Conservation (phyloP, 2,797 vertebrate species). For the Neostethus bicornis region DNA sequence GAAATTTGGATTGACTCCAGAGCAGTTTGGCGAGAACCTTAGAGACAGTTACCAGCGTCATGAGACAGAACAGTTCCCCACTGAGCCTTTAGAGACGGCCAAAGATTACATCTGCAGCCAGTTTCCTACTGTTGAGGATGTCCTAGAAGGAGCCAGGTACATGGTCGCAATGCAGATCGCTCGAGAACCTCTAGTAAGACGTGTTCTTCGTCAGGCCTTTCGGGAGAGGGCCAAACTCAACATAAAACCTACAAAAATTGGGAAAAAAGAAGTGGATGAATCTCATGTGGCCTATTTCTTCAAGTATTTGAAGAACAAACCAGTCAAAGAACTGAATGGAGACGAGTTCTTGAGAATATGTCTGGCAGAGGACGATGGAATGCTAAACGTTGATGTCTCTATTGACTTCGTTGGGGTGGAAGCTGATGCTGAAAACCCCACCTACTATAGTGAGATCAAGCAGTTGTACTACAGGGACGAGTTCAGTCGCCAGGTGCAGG, state of each 20-base stretch:
- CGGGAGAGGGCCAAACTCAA: constrained; percentile 98
- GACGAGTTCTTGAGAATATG: constrained; percentile 98
- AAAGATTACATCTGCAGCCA: constrained; percentile 99
- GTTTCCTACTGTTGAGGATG: constrained; percentile 89
- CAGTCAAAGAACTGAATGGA: constrained; percentile 95
- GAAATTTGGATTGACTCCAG: constrained; percentile 97
- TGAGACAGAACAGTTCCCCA: constrained; percentile 98
- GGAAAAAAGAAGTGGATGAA: constrained; percentile 97
- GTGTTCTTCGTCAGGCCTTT: constrained; percentile 96
- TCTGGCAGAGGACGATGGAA: constrained; percentile 91
- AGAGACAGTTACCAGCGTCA: constrained; percentile 98
- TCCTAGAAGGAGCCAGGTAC: constrained; percentile 96
- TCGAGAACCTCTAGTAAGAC: constrained; percentile 94
- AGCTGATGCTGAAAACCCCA: constrained; percentile 92
- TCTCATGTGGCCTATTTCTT: constrained; percentile 97
- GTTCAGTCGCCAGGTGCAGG: constrained; percentile 99
- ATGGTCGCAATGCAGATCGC: constrained; percentile 99
- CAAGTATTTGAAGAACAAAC: constrained; percentile 98
- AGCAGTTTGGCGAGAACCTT: constrained; percentile 98
- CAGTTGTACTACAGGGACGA: constrained; percentile 99
- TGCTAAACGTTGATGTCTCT: constrained; percentile 92
- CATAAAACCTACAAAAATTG: constrained; percentile 95
- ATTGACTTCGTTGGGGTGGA: constrained; percentile 97
- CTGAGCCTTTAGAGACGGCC: constrained; percentile 94
- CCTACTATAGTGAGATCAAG: constrained; percentile 99